A percentile compares a stretch with the other conserved stretches of the same genome.
Conservation (phyloP, 2,113 vertebrate species). For the Toxotes jaculatrix region DNA sequence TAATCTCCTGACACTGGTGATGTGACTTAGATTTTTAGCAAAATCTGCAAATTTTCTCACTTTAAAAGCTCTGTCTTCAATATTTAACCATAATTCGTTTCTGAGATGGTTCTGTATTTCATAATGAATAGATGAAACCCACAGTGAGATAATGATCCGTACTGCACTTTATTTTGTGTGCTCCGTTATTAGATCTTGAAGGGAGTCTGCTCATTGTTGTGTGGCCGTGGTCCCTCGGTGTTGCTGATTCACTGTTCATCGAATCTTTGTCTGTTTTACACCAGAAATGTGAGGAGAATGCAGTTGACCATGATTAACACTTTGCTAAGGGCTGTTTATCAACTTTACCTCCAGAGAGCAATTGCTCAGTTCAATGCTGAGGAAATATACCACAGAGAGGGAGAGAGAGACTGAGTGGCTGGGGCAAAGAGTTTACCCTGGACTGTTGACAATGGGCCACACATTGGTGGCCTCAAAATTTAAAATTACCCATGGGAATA, state of each 20-base stretch:
- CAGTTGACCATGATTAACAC: background rate
- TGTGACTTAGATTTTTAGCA: background rate
- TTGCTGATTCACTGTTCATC: background rate
- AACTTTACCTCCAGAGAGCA: background rate
- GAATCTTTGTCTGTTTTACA: background rate
- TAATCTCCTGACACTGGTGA: background rate
- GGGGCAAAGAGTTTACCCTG: background rate
- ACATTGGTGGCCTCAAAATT: background rate
- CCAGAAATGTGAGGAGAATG: background rate
- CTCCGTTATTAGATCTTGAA: accelerated
- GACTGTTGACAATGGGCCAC: background rate
- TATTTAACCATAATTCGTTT: background rate
- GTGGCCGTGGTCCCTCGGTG: background rate
- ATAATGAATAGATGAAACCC: background rate
- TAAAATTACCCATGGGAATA: background rate
- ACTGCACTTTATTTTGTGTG: background rate
- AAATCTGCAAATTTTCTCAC: too few species aligned
- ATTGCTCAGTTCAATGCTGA: too few species aligned
- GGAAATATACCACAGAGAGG: too few species aligned
- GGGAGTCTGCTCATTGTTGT: constrained; percentile 1
- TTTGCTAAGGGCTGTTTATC: background rate
- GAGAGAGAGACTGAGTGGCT: too few species aligned
- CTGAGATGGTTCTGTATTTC: background rate
- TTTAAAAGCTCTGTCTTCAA: background rate
- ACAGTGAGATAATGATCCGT: background rate